These are phyloP conservation scores for Tenrec ecaudatus DNA, from an alignment of 2,113 vertebrate genomes.

Conservation along the genomic window DNA sequence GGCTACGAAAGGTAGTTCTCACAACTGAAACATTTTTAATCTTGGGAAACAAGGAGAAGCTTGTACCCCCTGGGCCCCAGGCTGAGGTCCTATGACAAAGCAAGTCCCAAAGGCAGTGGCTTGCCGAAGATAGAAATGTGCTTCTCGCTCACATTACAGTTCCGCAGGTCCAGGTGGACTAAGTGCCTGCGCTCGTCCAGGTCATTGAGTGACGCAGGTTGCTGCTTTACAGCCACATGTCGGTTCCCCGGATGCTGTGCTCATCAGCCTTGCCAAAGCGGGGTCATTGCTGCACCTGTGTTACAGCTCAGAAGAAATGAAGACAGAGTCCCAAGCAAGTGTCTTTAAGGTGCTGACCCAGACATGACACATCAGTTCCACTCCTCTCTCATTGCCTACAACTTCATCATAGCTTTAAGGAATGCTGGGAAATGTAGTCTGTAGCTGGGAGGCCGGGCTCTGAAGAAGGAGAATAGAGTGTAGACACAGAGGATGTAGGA, in stretches of 20 bases:
- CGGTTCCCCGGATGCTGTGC: background rate
- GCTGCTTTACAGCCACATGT: background rate
- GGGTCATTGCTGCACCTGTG: background rate
- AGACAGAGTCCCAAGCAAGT: background rate
- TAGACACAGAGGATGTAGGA: too few species aligned
- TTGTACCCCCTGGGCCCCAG: background rate
- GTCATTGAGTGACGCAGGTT: conserved; percentile 13
- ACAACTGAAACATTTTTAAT: background rate
- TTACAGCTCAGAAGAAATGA: background rate
- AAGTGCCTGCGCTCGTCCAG: background rate
- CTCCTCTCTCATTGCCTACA: background rate
- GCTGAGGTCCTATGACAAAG: background rate
- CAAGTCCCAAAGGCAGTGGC: background rate
- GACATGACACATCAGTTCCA: conserved; percentile 30
- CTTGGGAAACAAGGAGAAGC: conserved; percentile 11
- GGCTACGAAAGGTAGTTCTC: conserved; percentile 25
- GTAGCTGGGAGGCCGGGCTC: background rate
- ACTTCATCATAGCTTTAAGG: conserved; percentile 31
- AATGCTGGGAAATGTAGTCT: conserved; percentile 44
- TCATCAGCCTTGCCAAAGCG: background rate
- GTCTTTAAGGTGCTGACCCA: conserved; percentile 40
- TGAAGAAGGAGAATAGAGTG: background rate
- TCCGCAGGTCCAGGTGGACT: background rate
- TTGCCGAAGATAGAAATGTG: conserved; percentile 16
- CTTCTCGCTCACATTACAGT: background rate